Percentiles rank a stretch among this genome's conserved stretches.
These are phyloP conservation scores for Venusia cambrica DNA, from an alignment of 2,888 invertebrate genomes.

Conservation along the genomic window DNA sequence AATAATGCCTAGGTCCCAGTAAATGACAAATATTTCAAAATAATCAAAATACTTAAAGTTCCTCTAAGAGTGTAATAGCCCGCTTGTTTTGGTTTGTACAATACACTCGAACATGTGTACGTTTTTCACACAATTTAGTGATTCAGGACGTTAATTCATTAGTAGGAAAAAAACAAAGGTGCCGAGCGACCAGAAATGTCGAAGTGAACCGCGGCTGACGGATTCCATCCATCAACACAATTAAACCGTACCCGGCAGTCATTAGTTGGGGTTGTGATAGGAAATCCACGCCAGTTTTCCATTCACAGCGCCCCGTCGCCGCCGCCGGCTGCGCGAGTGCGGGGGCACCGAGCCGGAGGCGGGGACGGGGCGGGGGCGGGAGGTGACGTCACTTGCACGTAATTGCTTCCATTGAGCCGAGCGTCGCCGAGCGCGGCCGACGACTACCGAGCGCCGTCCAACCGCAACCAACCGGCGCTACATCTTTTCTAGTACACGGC, in stretches of 20 bases:
- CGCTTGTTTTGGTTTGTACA: too few relatives aligned
- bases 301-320: conserved; percentile 24
- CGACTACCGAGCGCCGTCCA: conserved; percentile 46
- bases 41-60: too few relatives aligned
- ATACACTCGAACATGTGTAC: too few relatives aligned
- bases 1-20: too few relatives aligned
- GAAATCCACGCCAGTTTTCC: conserved; percentile 20
- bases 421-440: conserved; percentile 53
- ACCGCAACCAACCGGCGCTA: conserved; percentile 70
- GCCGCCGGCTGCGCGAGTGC: conserved; percentile 21
- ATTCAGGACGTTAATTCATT: too few relatives aligned
- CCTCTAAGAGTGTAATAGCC: too few relatives aligned
- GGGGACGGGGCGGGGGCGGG: conserved; percentile 14
- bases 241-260: conserved; percentile 12
- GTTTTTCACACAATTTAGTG: too few relatives aligned
- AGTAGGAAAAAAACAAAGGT: background rate
- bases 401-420: conserved; percentile 65
- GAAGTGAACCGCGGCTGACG: conserved; percentile 2
- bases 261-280: conserved; percentile 8
- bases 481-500: conserved; percentile 71
- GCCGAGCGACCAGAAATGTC: conserved; percentile 1
- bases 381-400: conserved; percentile 65
- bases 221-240: conserved; percentile 4
- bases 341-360: conserved; percentile 25
- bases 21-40: too few relatives aligned